These are phyloP conservation scores for Muscina levida DNA, from an alignment of 2,888 invertebrate genomes.

Conservation along the genomic window DNA sequence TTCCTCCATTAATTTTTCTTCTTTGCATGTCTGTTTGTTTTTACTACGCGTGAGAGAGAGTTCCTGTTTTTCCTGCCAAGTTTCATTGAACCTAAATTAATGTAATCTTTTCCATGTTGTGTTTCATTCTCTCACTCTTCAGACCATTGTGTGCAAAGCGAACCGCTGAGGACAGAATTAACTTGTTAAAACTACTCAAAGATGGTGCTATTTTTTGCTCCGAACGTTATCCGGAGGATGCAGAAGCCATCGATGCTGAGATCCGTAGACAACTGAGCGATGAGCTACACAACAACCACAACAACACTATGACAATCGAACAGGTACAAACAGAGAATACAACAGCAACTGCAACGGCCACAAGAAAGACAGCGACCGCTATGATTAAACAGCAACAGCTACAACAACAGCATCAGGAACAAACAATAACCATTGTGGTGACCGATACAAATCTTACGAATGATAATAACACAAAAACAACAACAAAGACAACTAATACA, in stretches of 20 bases:
- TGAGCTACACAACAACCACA: conserved; percentile 70
- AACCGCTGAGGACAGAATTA: conserved; percentile 93
- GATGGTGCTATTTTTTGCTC: conserved; percentile 79
- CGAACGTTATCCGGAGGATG: conserved; percentile 78
- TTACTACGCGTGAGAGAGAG: not conserved
- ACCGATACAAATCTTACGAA: conserved; percentile 61
- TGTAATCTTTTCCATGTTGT: conserved; percentile 19
- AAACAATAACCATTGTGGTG: conserved; percentile 65
- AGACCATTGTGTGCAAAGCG: conserved; percentile 89
- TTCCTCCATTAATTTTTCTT: conserved; percentile 7
- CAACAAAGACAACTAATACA: conserved; percentile 60
- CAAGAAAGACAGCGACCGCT: conserved; percentile 23
- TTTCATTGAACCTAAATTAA: not conserved
- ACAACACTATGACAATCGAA: conserved; percentile 65
- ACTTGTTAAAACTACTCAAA: conserved; percentile 86
- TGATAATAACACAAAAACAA: conserved; percentile 50
- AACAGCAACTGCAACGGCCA: conserved; percentile 70
- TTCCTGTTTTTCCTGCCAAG: not conserved
- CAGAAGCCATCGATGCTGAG: conserved; percentile 78
- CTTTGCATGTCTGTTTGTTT: conserved; percentile 11
- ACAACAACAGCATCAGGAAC: conserved; percentile 71
- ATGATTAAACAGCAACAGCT: conserved; percentile 65
- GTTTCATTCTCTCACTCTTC: conserved; percentile 58
- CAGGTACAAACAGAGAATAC: conserved; percentile 62
- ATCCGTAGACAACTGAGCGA: conserved; percentile 75